Evolutionary conservation across 2,888 invertebrate genomes (phyloP).

Genomic region (Ephialtes manifestator): DNA sequence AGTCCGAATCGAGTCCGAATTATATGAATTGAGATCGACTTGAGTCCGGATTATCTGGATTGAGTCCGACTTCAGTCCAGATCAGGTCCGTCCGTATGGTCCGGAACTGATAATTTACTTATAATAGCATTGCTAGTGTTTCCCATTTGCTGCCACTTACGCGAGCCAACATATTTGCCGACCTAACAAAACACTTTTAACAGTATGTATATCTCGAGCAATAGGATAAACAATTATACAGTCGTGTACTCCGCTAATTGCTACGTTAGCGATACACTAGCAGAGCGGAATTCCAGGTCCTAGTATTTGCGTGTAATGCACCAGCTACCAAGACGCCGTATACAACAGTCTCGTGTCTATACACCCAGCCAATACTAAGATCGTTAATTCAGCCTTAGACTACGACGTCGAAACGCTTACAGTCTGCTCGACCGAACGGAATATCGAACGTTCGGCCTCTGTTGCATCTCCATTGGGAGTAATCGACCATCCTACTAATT

Average conservation of each 20-base stretch:
- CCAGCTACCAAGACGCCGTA: not conserved
- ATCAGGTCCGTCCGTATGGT: too few species aligned
- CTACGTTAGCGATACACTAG: not conserved
- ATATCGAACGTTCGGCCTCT: conserved; percentile 51
- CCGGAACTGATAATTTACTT: too few species aligned
- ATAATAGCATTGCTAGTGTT: not conserved
- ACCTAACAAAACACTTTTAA: not conserved
- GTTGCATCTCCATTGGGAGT: conserved; percentile 31
- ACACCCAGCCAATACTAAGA: conserved; percentile 44
- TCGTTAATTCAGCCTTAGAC: conserved; percentile 58
- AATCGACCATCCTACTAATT: conserved; percentile 55
- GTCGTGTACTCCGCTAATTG: not conserved
- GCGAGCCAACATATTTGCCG: not conserved
- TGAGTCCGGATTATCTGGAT: too few species aligned
- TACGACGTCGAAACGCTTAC: conserved; percentile 43
- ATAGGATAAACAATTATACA: conserved; percentile 3
- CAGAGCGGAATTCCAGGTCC: not conserved
- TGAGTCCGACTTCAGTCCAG: too few species aligned
- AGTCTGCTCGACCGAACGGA: conserved; percentile 60
- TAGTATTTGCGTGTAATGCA: conserved; percentile 13
- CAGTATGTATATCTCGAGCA: not conserved
- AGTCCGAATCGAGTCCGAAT: too few species aligned
- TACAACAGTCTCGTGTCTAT: not conserved
- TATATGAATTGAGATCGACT: too few species aligned
- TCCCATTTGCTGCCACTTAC: not conserved